Percentiles rank a stretch among this genome's conserved stretches.
Conservation (phyloP, 2,888 invertebrate genomes). For the Hymenopus coronatus region DNA sequence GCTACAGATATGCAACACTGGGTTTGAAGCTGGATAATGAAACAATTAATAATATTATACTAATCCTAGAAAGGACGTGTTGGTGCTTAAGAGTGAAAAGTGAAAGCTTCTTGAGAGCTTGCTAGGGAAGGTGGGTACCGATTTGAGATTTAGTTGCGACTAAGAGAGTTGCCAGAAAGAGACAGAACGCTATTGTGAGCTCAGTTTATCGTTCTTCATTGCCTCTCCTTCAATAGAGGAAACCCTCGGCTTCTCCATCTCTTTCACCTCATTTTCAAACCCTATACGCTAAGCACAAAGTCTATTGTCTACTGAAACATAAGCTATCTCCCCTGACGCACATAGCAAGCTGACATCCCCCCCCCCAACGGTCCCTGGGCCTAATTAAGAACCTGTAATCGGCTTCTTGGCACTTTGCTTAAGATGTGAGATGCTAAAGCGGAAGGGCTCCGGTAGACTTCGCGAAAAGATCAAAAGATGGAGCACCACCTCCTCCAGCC, state of each 20-base stretch:
- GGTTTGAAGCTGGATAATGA: too few relatives aligned
- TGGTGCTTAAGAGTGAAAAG: neutral
- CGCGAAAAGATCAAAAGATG: neutral
- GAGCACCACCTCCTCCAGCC: neutral
- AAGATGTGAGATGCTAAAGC: neutral
- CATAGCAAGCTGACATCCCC: neutral
- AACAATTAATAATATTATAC: neutral
- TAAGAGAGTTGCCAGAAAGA: neutral
- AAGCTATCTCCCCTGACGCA: neutral
- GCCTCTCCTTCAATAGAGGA: neutral
- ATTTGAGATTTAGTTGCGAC: neutral
- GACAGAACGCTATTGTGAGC: neutral
- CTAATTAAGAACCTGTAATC: conserved; percentile 19
- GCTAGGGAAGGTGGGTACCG: neutral
- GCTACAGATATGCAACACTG: neutral
- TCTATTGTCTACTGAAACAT: conserved; percentile 1
- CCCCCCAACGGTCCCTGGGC: neutral
- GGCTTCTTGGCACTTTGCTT: conserved; percentile 19
- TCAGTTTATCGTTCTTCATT: neutral
- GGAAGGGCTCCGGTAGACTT: neutral
- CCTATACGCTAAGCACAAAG: neutral
- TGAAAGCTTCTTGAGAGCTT: neutral
- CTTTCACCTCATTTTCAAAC: neutral
- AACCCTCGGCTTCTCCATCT: neutral
- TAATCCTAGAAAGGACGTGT: neutral